These are phyloP conservation scores for Ptycholaimellus sp. DNA, from an alignment of 2,888 invertebrate genomes.

Conservation along the genomic window DNA sequence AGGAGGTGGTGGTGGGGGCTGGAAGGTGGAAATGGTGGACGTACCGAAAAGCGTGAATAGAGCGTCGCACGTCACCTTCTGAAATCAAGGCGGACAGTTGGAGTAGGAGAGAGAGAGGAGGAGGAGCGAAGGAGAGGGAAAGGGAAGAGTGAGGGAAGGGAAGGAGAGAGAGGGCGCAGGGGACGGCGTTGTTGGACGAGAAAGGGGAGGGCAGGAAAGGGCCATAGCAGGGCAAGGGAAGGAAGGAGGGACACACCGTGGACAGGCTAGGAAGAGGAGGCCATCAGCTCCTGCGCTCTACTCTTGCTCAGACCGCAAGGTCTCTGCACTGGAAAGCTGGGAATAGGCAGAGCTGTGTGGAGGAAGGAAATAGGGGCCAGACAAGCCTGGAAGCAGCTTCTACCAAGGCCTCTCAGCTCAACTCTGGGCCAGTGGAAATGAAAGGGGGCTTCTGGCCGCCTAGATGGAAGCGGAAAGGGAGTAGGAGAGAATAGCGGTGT, in stretches of 20 bases:
- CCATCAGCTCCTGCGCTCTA: too few species aligned
- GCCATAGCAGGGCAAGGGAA: background rate
- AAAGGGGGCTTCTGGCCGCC: too few species aligned
- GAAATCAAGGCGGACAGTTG: too few species aligned
- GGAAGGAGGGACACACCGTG: slow-evolving; percentile 6
- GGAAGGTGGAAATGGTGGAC: slow-evolving; percentile 32
- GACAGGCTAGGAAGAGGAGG: too few species aligned
- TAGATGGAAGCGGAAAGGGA: slow-evolving; percentile 8
- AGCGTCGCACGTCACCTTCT: slow-evolving; percentile 99
- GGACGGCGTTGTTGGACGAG: background rate
- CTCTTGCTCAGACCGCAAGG: too few species aligned
- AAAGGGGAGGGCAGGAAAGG: slow-evolving; percentile 3
- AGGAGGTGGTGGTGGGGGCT: background rate
- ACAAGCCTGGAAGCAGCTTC: too few species aligned
- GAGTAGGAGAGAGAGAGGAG: background rate
- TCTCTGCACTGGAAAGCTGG: too few species aligned
- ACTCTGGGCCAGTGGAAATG: too few species aligned
- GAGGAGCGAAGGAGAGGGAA: slow-evolving; percentile 12
- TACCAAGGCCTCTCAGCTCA: too few species aligned
- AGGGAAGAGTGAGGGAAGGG: slow-evolving; percentile 7
- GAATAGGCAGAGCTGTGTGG: too few species aligned
- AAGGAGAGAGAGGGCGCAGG: background rate
- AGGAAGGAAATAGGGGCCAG: too few species aligned
- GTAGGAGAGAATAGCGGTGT: slow-evolving; percentile 4
- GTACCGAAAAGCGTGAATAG: slow-evolving; percentile 99